phyloP scores from a whole-genome alignment of 92 coral and sea anemone genomes.

The Bergia puertoricense region DNA sequence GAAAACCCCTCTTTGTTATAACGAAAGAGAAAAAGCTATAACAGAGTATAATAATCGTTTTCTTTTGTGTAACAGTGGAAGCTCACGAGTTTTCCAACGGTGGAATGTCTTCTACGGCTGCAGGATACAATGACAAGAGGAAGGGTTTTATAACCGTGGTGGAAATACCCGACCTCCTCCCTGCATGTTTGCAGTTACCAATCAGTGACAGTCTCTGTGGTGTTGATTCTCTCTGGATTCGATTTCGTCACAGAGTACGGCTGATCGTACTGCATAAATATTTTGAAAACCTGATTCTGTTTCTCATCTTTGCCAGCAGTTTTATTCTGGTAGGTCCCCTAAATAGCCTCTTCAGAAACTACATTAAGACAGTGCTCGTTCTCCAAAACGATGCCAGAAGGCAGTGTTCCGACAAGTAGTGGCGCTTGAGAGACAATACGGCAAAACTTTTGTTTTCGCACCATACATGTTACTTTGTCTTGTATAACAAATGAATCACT shows the following conservation, averaged over 20 bases:
- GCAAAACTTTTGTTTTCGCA: too few relatives aligned
- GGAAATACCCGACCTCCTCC: constrained; percentile 29
- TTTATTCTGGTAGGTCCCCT: constrained; percentile 73
- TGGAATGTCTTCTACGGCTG: not conserved
- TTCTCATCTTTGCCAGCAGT: constrained; percentile 82
- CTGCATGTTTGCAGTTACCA: constrained; percentile 32
- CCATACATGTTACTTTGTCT: too few relatives aligned
- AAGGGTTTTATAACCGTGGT: not conserved
- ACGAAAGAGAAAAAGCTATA: too few relatives aligned
- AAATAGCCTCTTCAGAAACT: not conserved
- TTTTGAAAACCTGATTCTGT: constrained; percentile 90
- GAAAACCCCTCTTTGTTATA: too few relatives aligned
- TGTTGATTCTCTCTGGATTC: constrained; percentile 62
- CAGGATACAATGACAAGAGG: not conserved
- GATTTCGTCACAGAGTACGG: constrained; percentile 71
- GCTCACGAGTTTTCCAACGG: constrained; percentile 15
- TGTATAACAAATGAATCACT: too few relatives aligned
- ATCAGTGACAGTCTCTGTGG: constrained; percentile 36
- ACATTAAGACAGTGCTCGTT: not conserved
- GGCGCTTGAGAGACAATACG: not conserved
- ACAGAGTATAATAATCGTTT: not conserved
- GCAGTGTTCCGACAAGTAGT: not conserved
- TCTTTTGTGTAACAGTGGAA: constrained; percentile 9
- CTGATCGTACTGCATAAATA: constrained; percentile 77
- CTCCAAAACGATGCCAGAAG: not conserved